Percentiles rank a stretch among this genome's conserved stretches.
Conservation (phyloP, 2,113 vertebrate genomes). For the Saccopteryx bilineata region DNA sequence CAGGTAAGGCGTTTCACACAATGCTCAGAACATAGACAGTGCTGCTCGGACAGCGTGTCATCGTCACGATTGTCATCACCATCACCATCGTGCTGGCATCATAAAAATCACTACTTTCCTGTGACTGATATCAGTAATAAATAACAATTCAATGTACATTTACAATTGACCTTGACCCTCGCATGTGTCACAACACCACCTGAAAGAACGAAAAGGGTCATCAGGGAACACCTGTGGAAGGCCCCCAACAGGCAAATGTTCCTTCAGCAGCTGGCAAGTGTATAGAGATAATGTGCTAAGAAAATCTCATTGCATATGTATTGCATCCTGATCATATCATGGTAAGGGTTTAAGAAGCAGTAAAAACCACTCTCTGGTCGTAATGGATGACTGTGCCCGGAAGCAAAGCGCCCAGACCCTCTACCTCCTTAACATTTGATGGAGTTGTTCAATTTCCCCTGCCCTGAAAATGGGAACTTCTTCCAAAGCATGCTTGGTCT, state of each 20-base stretch:
- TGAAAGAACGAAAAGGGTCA: background rate
- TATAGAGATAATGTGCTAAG: background rate
- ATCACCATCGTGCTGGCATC: background rate
- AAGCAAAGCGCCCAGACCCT: background rate
- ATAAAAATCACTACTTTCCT: background rate
- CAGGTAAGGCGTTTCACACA: background rate
- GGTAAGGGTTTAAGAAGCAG: background rate
- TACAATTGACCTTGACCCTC: background rate
- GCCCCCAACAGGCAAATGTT: background rate
- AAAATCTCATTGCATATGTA: background rate
- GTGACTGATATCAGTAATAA: background rate
- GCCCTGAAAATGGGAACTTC: background rate
- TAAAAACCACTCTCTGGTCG: background rate
- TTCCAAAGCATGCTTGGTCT: background rate
- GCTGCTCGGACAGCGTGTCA: background rate
- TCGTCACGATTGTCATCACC: background rate
- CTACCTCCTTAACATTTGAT: background rate
- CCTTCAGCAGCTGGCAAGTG: background rate
- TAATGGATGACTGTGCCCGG: background rate
- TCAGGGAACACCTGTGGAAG: background rate
- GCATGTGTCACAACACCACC: accelerated
- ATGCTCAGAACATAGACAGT: background rate
- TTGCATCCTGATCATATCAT: background rate
- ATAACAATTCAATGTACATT: background rate
- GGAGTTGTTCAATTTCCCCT: background rate